Evolutionary conservation across 2,888 invertebrate species (phyloP).

Genomic region (Scaptomyza parva): DNA sequence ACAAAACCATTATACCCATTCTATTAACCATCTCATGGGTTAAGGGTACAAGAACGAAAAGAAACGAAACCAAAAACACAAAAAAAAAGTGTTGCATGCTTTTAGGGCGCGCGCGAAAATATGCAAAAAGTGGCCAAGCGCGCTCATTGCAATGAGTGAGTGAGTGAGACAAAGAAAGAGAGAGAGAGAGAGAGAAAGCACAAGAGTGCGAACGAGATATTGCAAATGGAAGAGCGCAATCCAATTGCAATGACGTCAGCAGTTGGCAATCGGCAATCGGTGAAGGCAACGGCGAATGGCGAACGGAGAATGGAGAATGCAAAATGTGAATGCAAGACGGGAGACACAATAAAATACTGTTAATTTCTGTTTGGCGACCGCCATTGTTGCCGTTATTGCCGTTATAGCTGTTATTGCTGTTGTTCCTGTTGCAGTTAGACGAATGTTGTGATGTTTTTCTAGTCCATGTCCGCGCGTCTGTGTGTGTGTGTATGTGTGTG

Average conservation of each 20-base stretch:
- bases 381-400: neutral
- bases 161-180: too few species aligned
- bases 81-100: conserved; percentile 66
- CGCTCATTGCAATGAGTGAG: too few species aligned
- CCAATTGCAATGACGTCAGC: conserved; percentile 58
- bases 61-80: neutral
- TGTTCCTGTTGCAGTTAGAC: conserved; percentile 34
- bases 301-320: conserved; percentile 21
- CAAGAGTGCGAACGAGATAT: conserved; percentile 9
- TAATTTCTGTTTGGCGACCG: conserved; percentile 56
- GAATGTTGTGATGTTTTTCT: conserved; percentile 7
- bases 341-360: conserved; percentile 62
- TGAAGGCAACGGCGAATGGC: conserved; percentile 25
- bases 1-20: too few species aligned
- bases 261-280: conserved; percentile 47
- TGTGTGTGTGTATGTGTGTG: conserved; percentile 17
- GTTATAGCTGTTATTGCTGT: conserved; percentile 21
- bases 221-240: conserved; percentile 2
- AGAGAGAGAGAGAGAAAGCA: conserved; percentile 10
- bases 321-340: conserved; percentile 23
- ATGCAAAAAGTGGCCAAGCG: conserved; percentile 57
- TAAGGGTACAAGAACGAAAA: neutral
- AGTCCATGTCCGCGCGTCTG: conserved; percentile 8
- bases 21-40: too few species aligned
- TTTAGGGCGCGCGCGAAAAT: conserved; percentile 62